phyloP scores from a whole-genome alignment of 35 echinoderm and acorn worm genomes.

The Stichopus chloronotus region DNA sequence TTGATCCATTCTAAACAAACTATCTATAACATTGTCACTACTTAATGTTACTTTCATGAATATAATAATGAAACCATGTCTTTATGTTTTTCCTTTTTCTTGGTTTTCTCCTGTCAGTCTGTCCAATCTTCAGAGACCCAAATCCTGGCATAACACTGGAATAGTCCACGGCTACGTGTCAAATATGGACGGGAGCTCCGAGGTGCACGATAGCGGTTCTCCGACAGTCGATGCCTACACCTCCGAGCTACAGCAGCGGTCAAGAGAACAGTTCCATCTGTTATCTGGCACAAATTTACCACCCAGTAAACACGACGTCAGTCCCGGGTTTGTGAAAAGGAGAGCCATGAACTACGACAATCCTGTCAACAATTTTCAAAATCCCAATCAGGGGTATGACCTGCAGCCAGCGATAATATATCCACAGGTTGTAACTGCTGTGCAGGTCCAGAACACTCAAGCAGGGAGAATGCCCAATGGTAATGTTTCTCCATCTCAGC shows the following conservation, averaged over 20 bases:
- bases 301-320: slow-evolving; percentile 15
- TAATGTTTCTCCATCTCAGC: slow-evolving; percentile 28
- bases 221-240: slow-evolving; percentile 16
- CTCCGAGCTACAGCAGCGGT: slow-evolving; percentile 3
- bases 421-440: slow-evolving; percentile 67
- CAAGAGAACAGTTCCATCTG: slow-evolving; percentile 3
- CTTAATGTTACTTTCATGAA: too few species aligned
- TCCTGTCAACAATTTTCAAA: slow-evolving; percentile 10
- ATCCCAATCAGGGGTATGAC: slow-evolving; percentile 30
- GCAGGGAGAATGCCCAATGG: slow-evolving; percentile 24
- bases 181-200: slow-evolving; percentile 32
- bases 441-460: slow-evolving; percentile 65
- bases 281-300: slow-evolving; percentile 11
- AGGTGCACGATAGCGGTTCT: not conserved
- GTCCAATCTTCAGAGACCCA: slow-evolving; percentile 53
- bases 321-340: slow-evolving; percentile 58
- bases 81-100: not conserved
- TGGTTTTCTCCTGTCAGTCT: slow-evolving; percentile 10
- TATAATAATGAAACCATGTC: too few species aligned
- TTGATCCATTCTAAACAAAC: too few species aligned
- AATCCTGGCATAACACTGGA: slow-evolving; percentile 79
- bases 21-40: too few species aligned
- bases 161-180: not conserved
- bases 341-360: slow-evolving; percentile 27
- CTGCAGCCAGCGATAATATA: slow-evolving; percentile 71